phyloP scores from a whole-genome alignment of 2,113 vertebrate genomes.

The Pygoscelis antarcticus region DNA sequence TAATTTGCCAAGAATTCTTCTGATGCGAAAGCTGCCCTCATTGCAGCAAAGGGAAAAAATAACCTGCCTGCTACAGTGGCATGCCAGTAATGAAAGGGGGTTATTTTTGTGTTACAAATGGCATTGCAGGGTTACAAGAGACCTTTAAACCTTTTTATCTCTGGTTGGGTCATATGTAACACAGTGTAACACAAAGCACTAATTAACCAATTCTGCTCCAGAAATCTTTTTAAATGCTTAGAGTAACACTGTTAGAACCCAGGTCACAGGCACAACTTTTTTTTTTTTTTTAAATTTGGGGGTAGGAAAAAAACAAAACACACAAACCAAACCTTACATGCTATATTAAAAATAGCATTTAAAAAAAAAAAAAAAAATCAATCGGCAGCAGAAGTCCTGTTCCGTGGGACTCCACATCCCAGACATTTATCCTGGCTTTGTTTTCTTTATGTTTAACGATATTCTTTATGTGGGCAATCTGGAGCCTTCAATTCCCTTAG shows the following conservation, averaged over 20 bases:
- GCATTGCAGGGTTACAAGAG: constrained; percentile 83
- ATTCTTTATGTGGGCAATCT: constrained; percentile 82
- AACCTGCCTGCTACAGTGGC: constrained; percentile 90
- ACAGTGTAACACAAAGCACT: constrained; percentile 78
- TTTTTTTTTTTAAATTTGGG: background rate
- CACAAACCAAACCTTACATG: background rate
- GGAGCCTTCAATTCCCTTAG: constrained; percentile 78
- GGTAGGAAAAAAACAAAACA: background rate
- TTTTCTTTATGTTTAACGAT: constrained; percentile 75
- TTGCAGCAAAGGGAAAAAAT: constrained; percentile 83
- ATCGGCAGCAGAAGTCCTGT: background rate
- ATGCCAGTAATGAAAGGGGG: constrained; percentile 83
- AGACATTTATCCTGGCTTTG: constrained; percentile 70
- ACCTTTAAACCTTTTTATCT: constrained; percentile 87
- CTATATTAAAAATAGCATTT: constrained; percentile 18
- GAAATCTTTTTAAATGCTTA: constrained; percentile 73
- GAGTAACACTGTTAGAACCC: constrained; percentile 61
- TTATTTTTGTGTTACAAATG: constrained; percentile 87
- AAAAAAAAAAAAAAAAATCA: background rate
- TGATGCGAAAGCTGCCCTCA: constrained; percentile 96
- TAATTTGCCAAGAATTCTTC: constrained; percentile 99
- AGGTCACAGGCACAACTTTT: constrained; percentile 57
- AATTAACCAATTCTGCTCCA: constrained; percentile 82
- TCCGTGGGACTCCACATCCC: background rate
- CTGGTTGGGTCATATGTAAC: constrained; percentile 83